Conservation (phyloP, 2,113 vertebrate species). For the Montifringilla adamsi region DNA sequence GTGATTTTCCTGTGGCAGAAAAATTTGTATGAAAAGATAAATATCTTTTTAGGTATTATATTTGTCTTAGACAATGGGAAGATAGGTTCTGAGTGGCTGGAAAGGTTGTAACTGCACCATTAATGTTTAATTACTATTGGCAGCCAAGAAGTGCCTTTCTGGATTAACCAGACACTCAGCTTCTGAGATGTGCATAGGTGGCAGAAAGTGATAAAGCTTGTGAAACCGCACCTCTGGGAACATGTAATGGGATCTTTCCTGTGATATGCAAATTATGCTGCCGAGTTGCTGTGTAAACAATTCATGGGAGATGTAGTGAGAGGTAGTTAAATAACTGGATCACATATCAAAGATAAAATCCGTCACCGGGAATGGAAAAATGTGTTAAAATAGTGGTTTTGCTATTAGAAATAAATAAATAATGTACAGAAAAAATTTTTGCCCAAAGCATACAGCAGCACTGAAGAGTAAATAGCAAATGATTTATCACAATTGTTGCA, state of each 20-base stretch:
- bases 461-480: background rate
- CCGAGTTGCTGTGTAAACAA: slow-evolving; percentile 25
- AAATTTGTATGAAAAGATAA: background rate
- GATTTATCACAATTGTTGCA: slow-evolving; percentile 8
- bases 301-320: slow-evolving; percentile 25
- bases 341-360: slow-evolving; percentile 8
- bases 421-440: background rate
- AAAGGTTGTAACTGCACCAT: background rate
- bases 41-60: background rate
- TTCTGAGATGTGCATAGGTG: slow-evolving; percentile 41
- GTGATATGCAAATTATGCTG: slow-evolving; percentile 34
- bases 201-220: slow-evolving; percentile 32
- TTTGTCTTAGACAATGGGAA: background rate
- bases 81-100: slow-evolving; percentile 7
- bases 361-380: background rate
- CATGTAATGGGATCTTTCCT: slow-evolving; percentile 40
- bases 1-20: background rate
- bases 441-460: background rate
- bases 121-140: slow-evolving; percentile 38
- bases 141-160: slow-evolving; percentile 20
- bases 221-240: slow-evolving; percentile 26
- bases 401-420: slow-evolving; percentile 27
- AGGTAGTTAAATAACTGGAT: slow-evolving; percentile 21
- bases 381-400: background rate
- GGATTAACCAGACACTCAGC: slow-evolving; percentile 4